Conservation (phyloP, 2,888 invertebrate species). For the Arctia plantaginis region DNA sequence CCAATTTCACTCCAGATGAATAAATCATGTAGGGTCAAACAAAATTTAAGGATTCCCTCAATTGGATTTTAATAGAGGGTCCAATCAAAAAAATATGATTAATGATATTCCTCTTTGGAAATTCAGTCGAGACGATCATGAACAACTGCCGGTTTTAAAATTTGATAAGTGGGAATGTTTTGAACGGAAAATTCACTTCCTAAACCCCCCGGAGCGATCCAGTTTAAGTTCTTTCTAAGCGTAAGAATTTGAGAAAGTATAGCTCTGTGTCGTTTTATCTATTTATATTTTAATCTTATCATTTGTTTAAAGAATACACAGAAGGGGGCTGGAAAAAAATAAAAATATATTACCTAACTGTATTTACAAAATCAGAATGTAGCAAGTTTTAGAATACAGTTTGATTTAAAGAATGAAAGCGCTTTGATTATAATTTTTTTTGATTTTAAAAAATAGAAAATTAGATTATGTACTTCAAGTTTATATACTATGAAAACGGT, state of each 20-base stretch:
- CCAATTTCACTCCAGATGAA: constrained; percentile 73
- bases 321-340: constrained; percentile 54
- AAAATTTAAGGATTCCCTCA: constrained; percentile 81
- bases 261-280: constrained; percentile 51
- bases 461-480: constrained; percentile 46
- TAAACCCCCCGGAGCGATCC: constrained; percentile 52
- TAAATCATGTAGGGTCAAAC: constrained; percentile 80
- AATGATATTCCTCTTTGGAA: constrained; percentile 81
- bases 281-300: constrained; percentile 69
- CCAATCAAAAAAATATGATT: constrained; percentile 84
- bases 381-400: constrained; percentile 44
- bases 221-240: constrained; percentile 49
- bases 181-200: constrained; percentile 63
- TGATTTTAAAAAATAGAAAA: constrained; percentile 47
- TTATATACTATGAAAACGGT: constrained; percentile 44
- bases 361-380: constrained; percentile 45
- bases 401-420: constrained; percentile 35
- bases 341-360: constrained; percentile 61
- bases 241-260: constrained; percentile 43
- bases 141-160: constrained; percentile 81
- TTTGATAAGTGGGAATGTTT: constrained; percentile 80
- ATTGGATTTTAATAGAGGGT: constrained; percentile 82
- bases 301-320: constrained; percentile 61
- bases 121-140: constrained; percentile 80
- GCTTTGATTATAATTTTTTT: constrained; percentile 33